Evolutionary conservation across 1,140 invertebrate species (phyloP).

Genomic region (Tetramorium parvispinum): DNA sequence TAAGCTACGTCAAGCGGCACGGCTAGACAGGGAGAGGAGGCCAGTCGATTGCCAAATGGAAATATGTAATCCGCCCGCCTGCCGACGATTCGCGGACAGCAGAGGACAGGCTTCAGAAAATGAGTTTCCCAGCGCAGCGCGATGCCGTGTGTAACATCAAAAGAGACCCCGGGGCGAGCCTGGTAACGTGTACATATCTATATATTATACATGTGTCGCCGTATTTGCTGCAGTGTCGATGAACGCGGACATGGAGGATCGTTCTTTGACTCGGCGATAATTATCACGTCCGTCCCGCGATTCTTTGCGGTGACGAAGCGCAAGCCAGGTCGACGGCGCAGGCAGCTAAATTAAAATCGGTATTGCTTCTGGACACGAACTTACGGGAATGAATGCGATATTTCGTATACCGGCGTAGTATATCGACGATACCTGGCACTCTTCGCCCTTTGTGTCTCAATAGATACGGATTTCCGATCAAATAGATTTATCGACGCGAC

Average conservation of each 20-base stretch:
- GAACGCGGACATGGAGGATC: slow-evolving; percentile 58
- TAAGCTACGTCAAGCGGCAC: slow-evolving; percentile 72
- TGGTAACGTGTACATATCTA: slow-evolving; percentile 45
- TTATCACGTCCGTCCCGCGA: slow-evolving; percentile 78
- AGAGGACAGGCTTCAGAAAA: slow-evolving; percentile 76
- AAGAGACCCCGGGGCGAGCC: slow-evolving; percentile 55
- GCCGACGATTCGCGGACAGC: slow-evolving; percentile 73
- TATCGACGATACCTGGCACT: slow-evolving; percentile 66
- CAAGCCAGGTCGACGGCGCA: slow-evolving; percentile 43
- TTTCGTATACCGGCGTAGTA: slow-evolving; percentile 58
- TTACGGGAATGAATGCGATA: slow-evolving; percentile 52
- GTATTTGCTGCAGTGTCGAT: slow-evolving; percentile 63
- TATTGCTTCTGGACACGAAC: slow-evolving; percentile 63
- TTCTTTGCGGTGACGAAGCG: slow-evolving; percentile 76
- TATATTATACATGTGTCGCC: slow-evolving; percentile 59
- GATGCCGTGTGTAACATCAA: slow-evolving; percentile 71
- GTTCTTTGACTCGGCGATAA: slow-evolving; percentile 79
- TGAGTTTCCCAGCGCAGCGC: slow-evolving; percentile 68
- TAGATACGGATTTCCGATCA: slow-evolving; percentile 49
- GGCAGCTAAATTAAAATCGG: slow-evolving; percentile 68
- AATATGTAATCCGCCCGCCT: slow-evolving; percentile 74
- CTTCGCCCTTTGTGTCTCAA: slow-evolving; percentile 62
- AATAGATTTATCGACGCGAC: slow-evolving; percentile 45
- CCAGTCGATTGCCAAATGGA: slow-evolving; percentile 76
- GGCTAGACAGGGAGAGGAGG: slow-evolving; percentile 65